Conservation (phyloP, 2,113 vertebrate species). For the Pao palembangensis region DNA sequence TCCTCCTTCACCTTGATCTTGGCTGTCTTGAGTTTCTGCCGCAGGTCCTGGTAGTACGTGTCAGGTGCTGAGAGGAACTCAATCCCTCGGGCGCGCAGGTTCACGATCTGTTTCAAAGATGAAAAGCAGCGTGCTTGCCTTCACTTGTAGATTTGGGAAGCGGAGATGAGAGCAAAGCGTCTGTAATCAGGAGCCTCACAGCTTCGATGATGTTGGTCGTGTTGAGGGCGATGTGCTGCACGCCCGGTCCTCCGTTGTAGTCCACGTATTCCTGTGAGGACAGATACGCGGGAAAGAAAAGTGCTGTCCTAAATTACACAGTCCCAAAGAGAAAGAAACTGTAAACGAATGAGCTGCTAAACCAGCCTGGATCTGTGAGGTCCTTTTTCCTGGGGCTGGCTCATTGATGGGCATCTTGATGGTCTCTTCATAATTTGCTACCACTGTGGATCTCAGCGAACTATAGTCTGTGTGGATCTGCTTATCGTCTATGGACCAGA, state of each 20-base stretch:
- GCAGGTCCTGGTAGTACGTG: conserved; percentile 72
- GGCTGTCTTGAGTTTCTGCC: conserved; percentile 73
- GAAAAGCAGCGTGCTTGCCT: neutral
- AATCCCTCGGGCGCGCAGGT: conserved; percentile 76
- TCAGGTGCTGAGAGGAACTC: conserved; percentile 79
- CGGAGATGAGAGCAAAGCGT: neutral
- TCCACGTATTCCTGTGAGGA: conserved; percentile 78
- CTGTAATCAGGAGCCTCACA: conserved; percentile 57
- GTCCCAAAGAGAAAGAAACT: neutral
- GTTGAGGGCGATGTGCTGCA: conserved; percentile 83
- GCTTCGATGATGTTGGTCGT: conserved; percentile 78
- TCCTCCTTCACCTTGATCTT: conserved; percentile 83
- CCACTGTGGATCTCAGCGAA: conserved; percentile 78
- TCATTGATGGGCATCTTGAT: conserved; percentile 87
- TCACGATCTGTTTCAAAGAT: conserved; percentile 67
- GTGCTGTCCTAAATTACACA: neutral
- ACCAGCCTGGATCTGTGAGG: conserved; percentile 80
- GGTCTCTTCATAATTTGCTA: conserved; percentile 83
- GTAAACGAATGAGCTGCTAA: neutral
- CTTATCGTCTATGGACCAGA: conserved; percentile 84
- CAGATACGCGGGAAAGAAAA: neutral
- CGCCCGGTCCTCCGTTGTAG: conserved; percentile 79
- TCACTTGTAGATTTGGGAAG: conserved; percentile 15
- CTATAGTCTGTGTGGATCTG: conserved; percentile 83
- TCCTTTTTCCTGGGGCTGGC: conserved; percentile 75